These are phyloP conservation scores for Catalaphyllia jardinei DNA, from an alignment of 64 coral and sea anemone genomes.

Conservation along the genomic window DNA sequence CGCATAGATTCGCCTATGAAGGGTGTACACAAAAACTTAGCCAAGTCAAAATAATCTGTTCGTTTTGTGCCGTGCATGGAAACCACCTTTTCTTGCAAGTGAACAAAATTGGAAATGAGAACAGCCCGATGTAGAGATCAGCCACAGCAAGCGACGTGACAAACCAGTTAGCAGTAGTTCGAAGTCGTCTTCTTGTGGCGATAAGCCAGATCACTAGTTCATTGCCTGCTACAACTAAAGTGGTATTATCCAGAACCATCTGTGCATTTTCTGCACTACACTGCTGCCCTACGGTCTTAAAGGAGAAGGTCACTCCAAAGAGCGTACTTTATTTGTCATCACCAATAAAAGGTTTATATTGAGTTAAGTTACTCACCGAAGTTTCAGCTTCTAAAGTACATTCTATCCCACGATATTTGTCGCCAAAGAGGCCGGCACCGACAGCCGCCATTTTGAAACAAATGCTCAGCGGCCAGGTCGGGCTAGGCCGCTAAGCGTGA, in stretches of 20 bases:
- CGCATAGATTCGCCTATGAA: not conserved
- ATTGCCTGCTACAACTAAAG: not conserved
- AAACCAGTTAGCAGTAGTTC: not conserved
- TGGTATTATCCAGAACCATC: conserved; percentile 4
- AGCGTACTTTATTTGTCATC: too few relatives aligned
- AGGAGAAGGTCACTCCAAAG: too few relatives aligned
- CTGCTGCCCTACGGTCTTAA: too few relatives aligned
- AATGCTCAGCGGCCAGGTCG: too few relatives aligned
- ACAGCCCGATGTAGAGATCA: not conserved
- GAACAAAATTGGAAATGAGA: not conserved
- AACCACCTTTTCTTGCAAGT: not conserved
- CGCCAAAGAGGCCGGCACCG: too few relatives aligned
- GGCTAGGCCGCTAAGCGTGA: too few relatives aligned
- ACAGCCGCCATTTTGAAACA: too few relatives aligned
- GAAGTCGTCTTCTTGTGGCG: not conserved
- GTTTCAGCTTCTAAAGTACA: too few relatives aligned
- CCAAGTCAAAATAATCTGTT: not conserved
- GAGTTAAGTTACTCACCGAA: too few relatives aligned
- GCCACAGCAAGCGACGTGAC: not conserved
- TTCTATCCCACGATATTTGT: too few relatives aligned
- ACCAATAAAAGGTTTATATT: too few relatives aligned
- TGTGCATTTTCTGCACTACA: not conserved
- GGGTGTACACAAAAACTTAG: not conserved
- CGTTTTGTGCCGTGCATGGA: not conserved
- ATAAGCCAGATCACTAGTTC: not conserved